Percentiles rank a stretch among this genome's conserved stretches.
Evolutionary conservation across 2,888 invertebrate species (phyloP).

Genomic region (Brachynemurus nebulosus): DNA sequence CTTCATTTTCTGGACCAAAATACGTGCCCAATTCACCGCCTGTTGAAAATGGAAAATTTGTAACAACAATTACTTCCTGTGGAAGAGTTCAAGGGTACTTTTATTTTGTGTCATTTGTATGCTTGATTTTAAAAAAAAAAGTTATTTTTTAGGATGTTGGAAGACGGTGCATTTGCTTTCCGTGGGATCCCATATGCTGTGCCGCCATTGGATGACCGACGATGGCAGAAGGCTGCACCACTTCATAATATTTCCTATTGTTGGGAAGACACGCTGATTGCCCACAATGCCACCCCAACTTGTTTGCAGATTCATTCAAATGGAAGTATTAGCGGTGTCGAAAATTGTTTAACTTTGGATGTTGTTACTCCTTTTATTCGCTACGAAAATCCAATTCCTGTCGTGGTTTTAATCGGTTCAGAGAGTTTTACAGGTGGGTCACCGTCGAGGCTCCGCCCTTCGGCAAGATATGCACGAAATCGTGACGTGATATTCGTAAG

Average conservation of each 20-base stretch:
- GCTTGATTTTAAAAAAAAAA: conserved; percentile 8
- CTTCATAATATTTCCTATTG: conserved; percentile 55
- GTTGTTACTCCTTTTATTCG: conserved; percentile 64
- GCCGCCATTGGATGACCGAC: conserved; percentile 50
- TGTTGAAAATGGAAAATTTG: conserved; percentile 55
- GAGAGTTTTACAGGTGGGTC: conserved; percentile 66
- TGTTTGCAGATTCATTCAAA: conserved; percentile 59
- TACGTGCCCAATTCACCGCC: conserved; percentile 41
- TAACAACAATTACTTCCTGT: conserved; percentile 60
- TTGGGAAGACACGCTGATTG: conserved; percentile 61
- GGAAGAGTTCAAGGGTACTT: conserved; percentile 64
- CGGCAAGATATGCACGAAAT: conserved; percentile 58
- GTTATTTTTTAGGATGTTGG: conserved; percentile 41
- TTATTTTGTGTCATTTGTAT: neutral
- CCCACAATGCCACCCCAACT: conserved; percentile 48
- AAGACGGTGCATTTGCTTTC: conserved; percentile 67
- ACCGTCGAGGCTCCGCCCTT: conserved; percentile 57
- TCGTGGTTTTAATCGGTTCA: conserved; percentile 69
- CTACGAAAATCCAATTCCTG: conserved; percentile 65
- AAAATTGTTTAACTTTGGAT: conserved; percentile 73
- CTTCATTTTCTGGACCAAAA: conserved; percentile 43
- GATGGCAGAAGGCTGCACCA: conserved; percentile 57
- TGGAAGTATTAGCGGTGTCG: conserved; percentile 51
- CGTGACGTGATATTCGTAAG: conserved; percentile 75
- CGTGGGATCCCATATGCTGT: conserved; percentile 70